Base-by-base conservation (phyloP, 2,888 invertebrate genomes). In the Rhingia campestris region DNA sequence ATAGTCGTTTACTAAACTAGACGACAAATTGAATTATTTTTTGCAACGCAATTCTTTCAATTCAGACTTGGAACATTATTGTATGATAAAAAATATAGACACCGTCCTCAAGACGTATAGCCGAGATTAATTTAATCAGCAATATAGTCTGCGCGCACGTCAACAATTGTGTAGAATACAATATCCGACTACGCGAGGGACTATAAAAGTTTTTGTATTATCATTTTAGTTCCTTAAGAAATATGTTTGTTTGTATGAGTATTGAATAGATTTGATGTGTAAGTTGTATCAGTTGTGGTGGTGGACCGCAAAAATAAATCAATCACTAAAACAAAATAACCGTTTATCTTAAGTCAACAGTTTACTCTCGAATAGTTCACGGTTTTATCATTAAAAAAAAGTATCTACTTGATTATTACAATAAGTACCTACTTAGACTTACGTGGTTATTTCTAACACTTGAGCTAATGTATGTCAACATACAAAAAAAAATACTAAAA, bases 21-120 rank as follows among this genome's bases (percentile, higher is more conserved):
- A 45, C 45, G 9, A 53, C 6, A 10, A 73, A 73, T 73, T 63
- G 45, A 73, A 63, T 63, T 30, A 73, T 63, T 73, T 59, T 73
- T 73, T 47, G 73, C 63, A 63, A 73, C 73, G 73, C 73, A 54
- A 63, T 73, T 73, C 73, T 35, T 73, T 73, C 73, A 63, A 54
- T 63, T 45, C 37, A 14, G 41, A 58, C 58, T 58, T 30, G 49
- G 9, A 49, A 32, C 49, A 30, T 32, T 4, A 49, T 49, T 49
- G 49, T 32, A 30, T 49, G 49, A 10, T 30, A 49, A 49, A 30
- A 2, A 12, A 43, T 43, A 5, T 49, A 22, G 10, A 22, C 22
- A 32, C 53, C 53, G 53, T n/a, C 35, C 53, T 53, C 35, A 53
- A 53, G 33, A 6, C 53, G 5, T 53, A 53, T 33, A 35, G 22